A percentile compares a stretch with the other conserved stretches of the same genome.
Evolutionary conservation across 1,140 invertebrate species (phyloP).

Genomic region (Drosophila ficusphila): DNA sequence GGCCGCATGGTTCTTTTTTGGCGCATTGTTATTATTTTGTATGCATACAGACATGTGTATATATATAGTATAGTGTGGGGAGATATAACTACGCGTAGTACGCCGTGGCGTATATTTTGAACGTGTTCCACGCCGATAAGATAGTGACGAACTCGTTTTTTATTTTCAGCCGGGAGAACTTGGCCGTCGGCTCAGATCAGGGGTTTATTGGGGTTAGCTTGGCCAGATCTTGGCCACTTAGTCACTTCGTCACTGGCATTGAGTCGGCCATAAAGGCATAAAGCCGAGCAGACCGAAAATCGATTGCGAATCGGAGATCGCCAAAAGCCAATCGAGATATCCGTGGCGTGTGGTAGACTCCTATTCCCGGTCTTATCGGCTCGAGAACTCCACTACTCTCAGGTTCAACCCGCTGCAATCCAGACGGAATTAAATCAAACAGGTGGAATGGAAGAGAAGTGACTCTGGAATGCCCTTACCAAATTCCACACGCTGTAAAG

Average conservation of each 20-base stretch:
- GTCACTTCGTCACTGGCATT: conserved; percentile 19
- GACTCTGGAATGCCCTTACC: conserved; percentile 5
- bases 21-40: conserved; percentile 74
- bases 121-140: conserved; percentile 47
- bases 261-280: conserved; percentile 37
- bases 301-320: conserved; percentile 18
- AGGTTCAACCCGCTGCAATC: neutral
- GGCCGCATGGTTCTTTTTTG: conserved; percentile 67
- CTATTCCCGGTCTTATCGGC: conserved; percentile 16
- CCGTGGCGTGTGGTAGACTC: neutral
- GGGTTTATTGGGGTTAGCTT: conserved; percentile 26
- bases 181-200: conserved; percentile 9
- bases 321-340: conserved; percentile 4
- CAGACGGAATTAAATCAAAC: conserved; percentile 18
- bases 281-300: conserved; percentile 21
- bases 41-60: neutral
- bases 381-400: neutral
- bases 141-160: conserved; percentile 24
- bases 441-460: conserved; percentile 2
- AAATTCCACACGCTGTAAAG: neutral
- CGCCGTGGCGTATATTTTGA: conserved; percentile 45
- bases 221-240: conserved; percentile 17
- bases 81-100: conserved; percentile 43
- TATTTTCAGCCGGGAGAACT: neutral
- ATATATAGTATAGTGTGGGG: conserved; percentile 3